These are phyloP conservation scores for Megalurothrips usitatus DNA, from an alignment of 2,888 invertebrate genomes.

Conservation along the genomic window DNA sequence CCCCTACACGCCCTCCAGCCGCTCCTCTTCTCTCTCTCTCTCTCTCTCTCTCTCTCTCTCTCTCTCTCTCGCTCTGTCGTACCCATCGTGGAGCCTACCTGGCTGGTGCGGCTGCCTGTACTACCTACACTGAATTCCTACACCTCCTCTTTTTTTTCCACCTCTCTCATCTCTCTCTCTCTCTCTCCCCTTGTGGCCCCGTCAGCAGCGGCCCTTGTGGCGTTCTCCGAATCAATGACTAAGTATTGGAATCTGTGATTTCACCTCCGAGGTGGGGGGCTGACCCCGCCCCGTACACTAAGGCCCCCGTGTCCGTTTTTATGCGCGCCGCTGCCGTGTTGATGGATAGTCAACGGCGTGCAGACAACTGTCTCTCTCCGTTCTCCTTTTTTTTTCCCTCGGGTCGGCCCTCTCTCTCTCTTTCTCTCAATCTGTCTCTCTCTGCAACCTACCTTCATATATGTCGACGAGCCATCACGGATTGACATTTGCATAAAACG, in stretches of 20 bases:
- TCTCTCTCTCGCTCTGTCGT: neutral
- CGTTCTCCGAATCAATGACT: slow-evolving; percentile 14
- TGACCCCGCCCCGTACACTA: neutral
- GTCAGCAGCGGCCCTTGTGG: neutral
- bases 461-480: too few relatives aligned
- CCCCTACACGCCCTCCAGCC: neutral
- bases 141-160: neutral
- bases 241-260: slow-evolving; percentile 21
- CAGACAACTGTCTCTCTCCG: too few relatives aligned
- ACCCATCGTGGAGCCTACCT: neutral
- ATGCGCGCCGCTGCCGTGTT: neutral
- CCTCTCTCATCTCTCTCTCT: too few relatives aligned
- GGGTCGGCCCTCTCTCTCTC: slow-evolving; percentile 3
- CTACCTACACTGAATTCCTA: neutral
- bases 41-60: neutral
- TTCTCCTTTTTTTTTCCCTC: neutral
- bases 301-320: neutral
- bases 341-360: neutral
- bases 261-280: slow-evolving; percentile 4
- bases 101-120: neutral
- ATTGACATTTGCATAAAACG: too few relatives aligned
- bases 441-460: too few relatives aligned
- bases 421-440: neutral
- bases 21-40: neutral
- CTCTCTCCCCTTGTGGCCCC: neutral